These are phyloP conservation scores for Bombus superbus DNA, from an alignment of 1,140 invertebrate species.

Conservation along the genomic window DNA sequence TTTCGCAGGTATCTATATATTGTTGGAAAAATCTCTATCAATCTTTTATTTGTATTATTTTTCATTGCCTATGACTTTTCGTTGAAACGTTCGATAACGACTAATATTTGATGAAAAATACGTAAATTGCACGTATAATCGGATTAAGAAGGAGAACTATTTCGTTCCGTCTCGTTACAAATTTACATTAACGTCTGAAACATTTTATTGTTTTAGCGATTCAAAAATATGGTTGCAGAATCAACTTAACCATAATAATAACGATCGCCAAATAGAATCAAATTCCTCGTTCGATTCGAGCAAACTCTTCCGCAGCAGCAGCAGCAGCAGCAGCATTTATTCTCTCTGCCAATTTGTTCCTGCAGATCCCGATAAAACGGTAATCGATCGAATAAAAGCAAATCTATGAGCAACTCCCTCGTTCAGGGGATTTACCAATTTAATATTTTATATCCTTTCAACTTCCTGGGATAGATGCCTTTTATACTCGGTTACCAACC, in stretches of 20 bases:
- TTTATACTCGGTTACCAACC: conserved; percentile 61
- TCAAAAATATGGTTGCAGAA: neutral
- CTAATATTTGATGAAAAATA: neutral
- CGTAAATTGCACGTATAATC: neutral
- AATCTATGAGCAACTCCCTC: conserved; percentile 17
- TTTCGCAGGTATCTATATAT: too few relatives aligned
- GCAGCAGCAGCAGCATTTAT: neutral
- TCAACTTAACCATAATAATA: neutral
- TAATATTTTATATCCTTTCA: conserved; percentile 61
- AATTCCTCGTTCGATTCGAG: neutral
- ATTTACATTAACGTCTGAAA: too few relatives aligned
- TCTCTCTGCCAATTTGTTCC: conserved; percentile 21
- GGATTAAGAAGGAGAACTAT: too few relatives aligned
- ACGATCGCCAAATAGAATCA: neutral
- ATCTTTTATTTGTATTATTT: neutral
- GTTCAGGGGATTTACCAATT: conserved; percentile 45
- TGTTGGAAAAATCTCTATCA: neutral
- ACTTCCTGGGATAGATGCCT: conserved; percentile 59
- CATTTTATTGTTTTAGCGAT: too few relatives aligned
- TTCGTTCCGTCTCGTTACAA: too few relatives aligned
- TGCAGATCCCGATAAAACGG: conserved; percentile 19
- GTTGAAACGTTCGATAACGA: neutral
- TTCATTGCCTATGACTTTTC: neutral
- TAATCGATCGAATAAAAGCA: conserved; percentile 50
- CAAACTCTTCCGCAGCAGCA: conserved; percentile 1